phyloP scores from a whole-genome alignment of 2,113 vertebrate species.

The Poicephalus meyeri region DNA sequence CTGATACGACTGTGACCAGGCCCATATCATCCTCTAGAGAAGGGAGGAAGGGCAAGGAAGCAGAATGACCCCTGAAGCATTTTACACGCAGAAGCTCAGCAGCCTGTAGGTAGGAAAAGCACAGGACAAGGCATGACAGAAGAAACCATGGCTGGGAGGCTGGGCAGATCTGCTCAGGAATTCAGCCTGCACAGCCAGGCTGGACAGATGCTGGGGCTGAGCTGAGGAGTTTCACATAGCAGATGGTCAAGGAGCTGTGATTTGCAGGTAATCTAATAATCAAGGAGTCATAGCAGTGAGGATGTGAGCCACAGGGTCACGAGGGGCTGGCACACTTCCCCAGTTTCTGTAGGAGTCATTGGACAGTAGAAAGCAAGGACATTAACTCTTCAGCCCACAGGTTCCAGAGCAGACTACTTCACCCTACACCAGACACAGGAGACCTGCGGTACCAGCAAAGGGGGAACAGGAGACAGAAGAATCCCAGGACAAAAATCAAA shows the following conservation, averaged over 20 bases:
- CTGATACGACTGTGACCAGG: background rate
- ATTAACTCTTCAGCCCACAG: background rate
- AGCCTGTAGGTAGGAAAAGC: background rate
- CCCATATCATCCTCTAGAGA: background rate
- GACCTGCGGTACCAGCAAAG: background rate
- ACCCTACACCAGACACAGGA: background rate
- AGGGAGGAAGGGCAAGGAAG: background rate
- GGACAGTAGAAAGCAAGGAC: background rate
- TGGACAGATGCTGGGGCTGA: constrained; percentile 15
- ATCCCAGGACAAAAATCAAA: background rate
- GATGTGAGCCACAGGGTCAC: background rate
- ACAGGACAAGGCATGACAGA: background rate
- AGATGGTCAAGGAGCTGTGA: constrained; percentile 56
- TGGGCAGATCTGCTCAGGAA: background rate
- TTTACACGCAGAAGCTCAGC: accelerated
- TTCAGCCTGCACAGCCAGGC: background rate
- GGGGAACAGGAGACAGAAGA: background rate
- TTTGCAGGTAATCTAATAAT: constrained; percentile 57
- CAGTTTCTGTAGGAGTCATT: background rate
- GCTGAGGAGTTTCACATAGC: background rate
- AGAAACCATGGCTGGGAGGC: background rate
- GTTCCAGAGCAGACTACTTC: background rate
- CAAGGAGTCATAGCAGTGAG: background rate
- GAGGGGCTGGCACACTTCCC: background rate
- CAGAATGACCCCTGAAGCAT: accelerated